Conservation (phyloP, 2,113 vertebrate genomes). For the Etia nguti region DNA sequence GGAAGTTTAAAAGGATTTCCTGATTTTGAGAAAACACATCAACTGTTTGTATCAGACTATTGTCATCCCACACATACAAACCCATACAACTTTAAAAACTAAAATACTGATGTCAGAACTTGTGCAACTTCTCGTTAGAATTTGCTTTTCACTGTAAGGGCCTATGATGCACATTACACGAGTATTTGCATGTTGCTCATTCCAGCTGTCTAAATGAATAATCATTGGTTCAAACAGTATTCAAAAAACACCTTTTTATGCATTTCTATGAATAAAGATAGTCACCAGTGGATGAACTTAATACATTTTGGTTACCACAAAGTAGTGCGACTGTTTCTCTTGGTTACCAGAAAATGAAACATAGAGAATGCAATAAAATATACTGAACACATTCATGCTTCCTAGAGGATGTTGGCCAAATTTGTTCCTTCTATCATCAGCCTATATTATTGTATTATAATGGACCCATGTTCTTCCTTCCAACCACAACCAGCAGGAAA, state of each 20-base stretch:
- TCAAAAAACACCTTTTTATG: not conserved
- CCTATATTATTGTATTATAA: not conserved
- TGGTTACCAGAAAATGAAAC: not conserved
- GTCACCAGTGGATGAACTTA: not conserved
- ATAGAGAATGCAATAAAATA: not conserved
- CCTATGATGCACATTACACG: not conserved
- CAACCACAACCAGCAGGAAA: not conserved
- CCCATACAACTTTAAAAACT: not conserved
- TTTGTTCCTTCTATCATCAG: not conserved
- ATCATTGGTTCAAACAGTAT: not conserved
- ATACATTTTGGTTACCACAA: not conserved
- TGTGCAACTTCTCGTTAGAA: not conserved
- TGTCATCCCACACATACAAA: not conserved
- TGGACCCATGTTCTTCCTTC: not conserved
- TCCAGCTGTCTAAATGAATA: not conserved
- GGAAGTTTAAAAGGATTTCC: slow-evolving; percentile 60
- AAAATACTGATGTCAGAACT: not conserved
- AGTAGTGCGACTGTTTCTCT: not conserved
- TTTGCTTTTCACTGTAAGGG: not conserved
- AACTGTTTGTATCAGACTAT: not conserved
- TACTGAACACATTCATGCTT: not conserved
- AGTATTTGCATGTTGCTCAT: not conserved
- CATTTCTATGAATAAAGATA: not conserved
- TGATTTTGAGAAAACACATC: slow-evolving; percentile 27
- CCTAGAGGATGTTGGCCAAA: not conserved